Base-by-base conservation (phyloP, 2,113 vertebrate species). In the Lontra canadensis region DNA sequence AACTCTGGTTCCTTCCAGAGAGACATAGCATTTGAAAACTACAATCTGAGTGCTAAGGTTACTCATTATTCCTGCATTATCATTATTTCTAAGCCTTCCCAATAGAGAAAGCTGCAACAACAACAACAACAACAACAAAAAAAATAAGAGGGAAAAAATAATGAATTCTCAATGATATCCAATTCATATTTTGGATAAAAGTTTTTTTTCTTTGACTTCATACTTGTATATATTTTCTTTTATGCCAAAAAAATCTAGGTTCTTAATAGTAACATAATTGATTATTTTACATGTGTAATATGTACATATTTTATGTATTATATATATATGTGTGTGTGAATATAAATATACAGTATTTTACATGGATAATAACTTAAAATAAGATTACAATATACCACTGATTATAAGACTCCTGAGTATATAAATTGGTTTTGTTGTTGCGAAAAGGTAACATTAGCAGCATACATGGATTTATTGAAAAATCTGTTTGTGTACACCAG, bases 211-310 rank as follows among this genome's bases (percentile, higher is more conserved):
- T 87, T 89, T 89, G 4, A 73, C 84, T 96, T 94, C 80, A 55
- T 85, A 18, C 11, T 94, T 87, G 5, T 84, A 74, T 76, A 31
- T 88, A 49, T 90, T 85, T 69, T 39, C 9, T 87, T 63, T 90
- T 23, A 59, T 82, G 44, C 34, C 73, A n/a, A n/a, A 74, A 96
- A 96, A 91, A 94, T 74, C 34, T 94, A 23, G 10, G 14, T 90
- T 59, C 44, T 94, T 71, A 76, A 55, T 20, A 42, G 76, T 83
- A 86, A 90, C 15, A n/a, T 49, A 94, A 78, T 69, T 52, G 20
- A 67, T 89, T 63, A 91, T 78, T 88, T 88, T 95, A 76, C 2
- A 47, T 29, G 6, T 26, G 44, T 44, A 44, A 29, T 44, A 29
- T 76, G 25, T 44, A 44, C 73, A 76, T 15, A 13, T 29, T 17